Base-by-base conservation (phyloP, 2,113 vertebrate genomes). In the Cygnus buccinator region DNA sequence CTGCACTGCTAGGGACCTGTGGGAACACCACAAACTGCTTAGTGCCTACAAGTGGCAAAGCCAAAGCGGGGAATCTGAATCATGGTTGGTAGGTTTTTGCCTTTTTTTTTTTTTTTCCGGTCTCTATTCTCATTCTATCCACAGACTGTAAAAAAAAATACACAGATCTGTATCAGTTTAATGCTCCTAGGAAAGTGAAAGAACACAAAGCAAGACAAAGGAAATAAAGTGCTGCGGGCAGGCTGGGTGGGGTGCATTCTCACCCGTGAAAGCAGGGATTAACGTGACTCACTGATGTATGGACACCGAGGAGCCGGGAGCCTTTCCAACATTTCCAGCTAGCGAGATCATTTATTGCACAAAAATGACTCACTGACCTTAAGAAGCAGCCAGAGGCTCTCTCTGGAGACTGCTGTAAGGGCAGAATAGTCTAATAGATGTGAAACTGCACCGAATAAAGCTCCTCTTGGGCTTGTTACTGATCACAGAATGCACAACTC, bases 351-450 rank as follows among this genome's bases (percentile, higher is more conserved):
- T 82, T 89, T 73, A 6, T 46, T 84, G 77, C 7, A 82, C 28
- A 62, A 90, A 84, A 94, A 82, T 94, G 86, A 96, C 44, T 91
- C 87, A 63, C 28, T 83, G 83, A 95, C 92, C 83, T 93, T 92
- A 95, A 89, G 73, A 86, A 92, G 89, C 54, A 91, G 92, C 77
- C 95, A 94, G 81, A 75, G 44, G 58, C 66, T 85, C 66, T 84
- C 88, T 92, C 91, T 55, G 22, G 94, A 95, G 90, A 57, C 76
- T 63, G 33, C 65, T 68, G 57, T 43, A 86, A 57, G 67, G 39
- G 39, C 79, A 75, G 68, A 80, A 48, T 74, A 55, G 77, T 74
- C 68, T 65, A 84, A 86, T 81, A 86, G 79, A 87, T 78, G 83
- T 35, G 90, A 92, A 92, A 78, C 39, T 48, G 61, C 73, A 13